Evolutionary conservation across 1,140 invertebrate genomes (phyloP), one percentile per base, ranked within the genome.

Genomic region (Calliopsis andreniformis): DNA sequence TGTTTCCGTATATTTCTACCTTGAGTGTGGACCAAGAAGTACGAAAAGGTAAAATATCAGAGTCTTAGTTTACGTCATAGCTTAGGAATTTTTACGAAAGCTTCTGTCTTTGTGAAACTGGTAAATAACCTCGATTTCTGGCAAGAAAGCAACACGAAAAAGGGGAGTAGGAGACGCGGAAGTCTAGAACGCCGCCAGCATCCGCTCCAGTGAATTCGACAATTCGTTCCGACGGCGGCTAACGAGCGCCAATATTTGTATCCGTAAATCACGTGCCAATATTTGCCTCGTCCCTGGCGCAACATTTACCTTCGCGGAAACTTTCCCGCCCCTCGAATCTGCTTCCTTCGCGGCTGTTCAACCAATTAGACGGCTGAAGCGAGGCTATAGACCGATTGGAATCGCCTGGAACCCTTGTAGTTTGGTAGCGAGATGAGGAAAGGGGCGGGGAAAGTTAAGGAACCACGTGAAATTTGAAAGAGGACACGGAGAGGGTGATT

Each of bases 231-330:
- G 35, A 53, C 62, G 56, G 30, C 51, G 51, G 68, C 62, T 83
- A 83, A 83, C 81, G 76, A 83, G 80, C 68, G 80, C 80, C 81
- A 83, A 83, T 83, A 83, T 83, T 83, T 83, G 81, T 83, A 83
- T 83, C 76, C 80, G 81, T 83, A 83, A 83, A 83, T 79, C 81
- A 69, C 64, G 63, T 63, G 51, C 64, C 81, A 83, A 83, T 83
- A 83, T 83, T 83, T 83, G 69, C 76, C 49, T 69, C 59, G 63
- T 35, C 30, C 30, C 43, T 47, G 53, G 75, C 35, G 35, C 76
- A 82, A 82, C 79, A 72, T 81, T 84, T 77, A 59, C 69, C 67
- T 72, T 76, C 18, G 42, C 30, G 28, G 43, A 76, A 76, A 79
- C 58, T 78, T 83, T 76, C 35, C 66, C 53, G 16, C 51, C 25